These are phyloP conservation scores for Mesoligia furuncula DNA, from an alignment of 2,888 invertebrate genomes.

Conservation along the genomic window DNA sequence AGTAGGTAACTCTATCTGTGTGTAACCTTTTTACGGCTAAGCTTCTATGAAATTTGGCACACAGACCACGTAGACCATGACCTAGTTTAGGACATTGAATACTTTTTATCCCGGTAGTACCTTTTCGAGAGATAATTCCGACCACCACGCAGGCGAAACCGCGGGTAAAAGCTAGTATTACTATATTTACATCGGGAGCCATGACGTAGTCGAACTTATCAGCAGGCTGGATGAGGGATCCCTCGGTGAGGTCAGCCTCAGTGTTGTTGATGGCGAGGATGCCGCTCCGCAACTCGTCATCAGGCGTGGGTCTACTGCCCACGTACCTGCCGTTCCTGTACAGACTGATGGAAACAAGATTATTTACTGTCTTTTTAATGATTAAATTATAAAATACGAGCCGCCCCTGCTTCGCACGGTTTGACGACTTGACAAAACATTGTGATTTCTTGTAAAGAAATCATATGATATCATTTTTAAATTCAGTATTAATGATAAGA, in stretches of 20 bases:
- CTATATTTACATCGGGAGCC: conserved; percentile 71
- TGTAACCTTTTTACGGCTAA: not conserved
- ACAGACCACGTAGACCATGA: not conserved
- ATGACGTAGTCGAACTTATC: conserved; percentile 70
- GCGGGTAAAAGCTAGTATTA: not conserved
- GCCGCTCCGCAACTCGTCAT: conserved; percentile 70
- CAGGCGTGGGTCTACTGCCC: conserved; percentile 68
- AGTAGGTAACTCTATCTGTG: not conserved
- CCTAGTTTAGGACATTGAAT: not conserved
- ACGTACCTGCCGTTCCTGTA: conserved; percentile 70
- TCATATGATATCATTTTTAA: too few species aligned
- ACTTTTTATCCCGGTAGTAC: not conserved
- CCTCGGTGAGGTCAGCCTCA: conserved; percentile 74
- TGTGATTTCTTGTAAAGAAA: not conserved
- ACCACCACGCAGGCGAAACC: not conserved
- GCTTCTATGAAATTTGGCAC: not conserved
- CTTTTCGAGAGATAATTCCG: not conserved
- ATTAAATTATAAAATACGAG: not conserved
- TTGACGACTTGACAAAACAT: not conserved
- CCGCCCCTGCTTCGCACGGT: not conserved
- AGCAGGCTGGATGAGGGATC: conserved; percentile 71
- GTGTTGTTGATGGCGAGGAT: conserved; percentile 72
- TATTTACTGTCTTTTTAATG: not conserved
- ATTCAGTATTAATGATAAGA: not conserved
- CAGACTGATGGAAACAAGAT: conserved; percentile 58